phyloP scores from a whole-genome alignment of 2,797 vertebrate genomes.

The Moxostoma hubbsi region DNA sequence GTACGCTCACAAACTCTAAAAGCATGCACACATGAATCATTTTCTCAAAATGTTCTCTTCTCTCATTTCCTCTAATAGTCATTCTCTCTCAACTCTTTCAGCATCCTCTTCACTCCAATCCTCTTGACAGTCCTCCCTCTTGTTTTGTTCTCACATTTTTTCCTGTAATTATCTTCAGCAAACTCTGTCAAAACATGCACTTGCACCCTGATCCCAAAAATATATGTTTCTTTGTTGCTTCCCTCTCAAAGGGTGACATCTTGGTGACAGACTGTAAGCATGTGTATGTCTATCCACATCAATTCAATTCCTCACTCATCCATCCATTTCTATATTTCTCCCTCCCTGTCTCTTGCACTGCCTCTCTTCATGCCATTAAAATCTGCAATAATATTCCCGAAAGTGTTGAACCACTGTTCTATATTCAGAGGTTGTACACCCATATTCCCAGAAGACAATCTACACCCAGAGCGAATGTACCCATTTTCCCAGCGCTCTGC shows the following conservation, averaged over 20 bases:
- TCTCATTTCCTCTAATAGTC: slow-evolving; percentile 24
- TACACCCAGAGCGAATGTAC: slow-evolving; percentile 45
- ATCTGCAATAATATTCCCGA: slow-evolving; percentile 30
- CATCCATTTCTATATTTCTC: slow-evolving; percentile 38
- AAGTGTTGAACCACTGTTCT: slow-evolving; percentile 36
- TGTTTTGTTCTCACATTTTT: slow-evolving; percentile 46
- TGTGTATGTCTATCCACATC: slow-evolving; percentile 26
- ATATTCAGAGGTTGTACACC: slow-evolving; percentile 38
- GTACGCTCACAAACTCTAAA: not conserved
- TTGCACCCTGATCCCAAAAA: slow-evolving; percentile 44
- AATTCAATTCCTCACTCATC: slow-evolving; percentile 27
- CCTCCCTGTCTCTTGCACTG: slow-evolving; percentile 59
- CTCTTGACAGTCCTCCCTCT: slow-evolving; percentile 20
- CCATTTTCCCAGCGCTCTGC: slow-evolving; percentile 37
- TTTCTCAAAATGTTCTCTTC: slow-evolving; percentile 18
- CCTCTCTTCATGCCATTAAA: slow-evolving; percentile 24
- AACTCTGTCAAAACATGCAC: slow-evolving; percentile 48
- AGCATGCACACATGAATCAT: slow-evolving; percentile 11
- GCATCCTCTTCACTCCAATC: slow-evolving; percentile 38
- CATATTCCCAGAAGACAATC: slow-evolving; percentile 31
- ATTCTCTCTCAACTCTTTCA: slow-evolving; percentile 16
- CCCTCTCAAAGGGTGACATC: slow-evolving; percentile 36
- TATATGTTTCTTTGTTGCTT: slow-evolving; percentile 44
- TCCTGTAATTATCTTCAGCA: slow-evolving; percentile 43
- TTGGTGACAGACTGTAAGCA: slow-evolving; percentile 37